Base-by-base conservation (phyloP, 2,797 vertebrate species). In the Mycteria americana region DNA sequence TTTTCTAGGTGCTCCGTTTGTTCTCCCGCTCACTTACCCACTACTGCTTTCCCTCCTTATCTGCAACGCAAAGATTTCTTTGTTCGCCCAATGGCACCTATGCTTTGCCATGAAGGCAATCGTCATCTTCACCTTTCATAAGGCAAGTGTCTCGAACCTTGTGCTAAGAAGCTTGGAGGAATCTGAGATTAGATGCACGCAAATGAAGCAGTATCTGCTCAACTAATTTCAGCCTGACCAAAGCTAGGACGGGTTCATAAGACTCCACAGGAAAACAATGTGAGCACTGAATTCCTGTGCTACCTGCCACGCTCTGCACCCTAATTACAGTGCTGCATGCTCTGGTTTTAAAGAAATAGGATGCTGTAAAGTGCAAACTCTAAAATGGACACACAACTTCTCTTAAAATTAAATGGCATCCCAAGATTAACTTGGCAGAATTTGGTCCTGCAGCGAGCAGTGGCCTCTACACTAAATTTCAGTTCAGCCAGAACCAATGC, bases 71-170 rank as follows among this genome's bases (percentile, higher is more conserved):
- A 39, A 48, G 24, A 39, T 50, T 41, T 15, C 79, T 65, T 41
- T 35, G 11, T 23, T 77, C 0, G 0, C 72, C 67, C n/a, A 54
- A 78, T 12, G 46, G 14, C 13, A 21, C 22, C 2, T 0, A 22
- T 14, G 53, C 18, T 69, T 91, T 82, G 48, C 81, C 23, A 2
- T 7, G 63, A 87, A 81, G 62, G 50, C 74, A 33, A 59, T 30
- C 53, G 4, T 25, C 59, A 16, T 73, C 78, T 82, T 70, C 57
- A 27, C 24, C 86, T 60, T 59, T 24, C 17, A 1, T 35, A 37
- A 70, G 53, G 48, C 45, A 89, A 84, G 28, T 12, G 24, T 60
- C 63, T 77, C 11, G 4, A 79, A 65, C 64, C 43, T 64, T 39
- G 35, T 48, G 59, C 53, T 88, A 84, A 84, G 43, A 17, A 78